These are phyloP conservation scores for Centropyge bicolor DNA, from an alignment of 2,797 vertebrate species.

Conservation along the genomic window DNA sequence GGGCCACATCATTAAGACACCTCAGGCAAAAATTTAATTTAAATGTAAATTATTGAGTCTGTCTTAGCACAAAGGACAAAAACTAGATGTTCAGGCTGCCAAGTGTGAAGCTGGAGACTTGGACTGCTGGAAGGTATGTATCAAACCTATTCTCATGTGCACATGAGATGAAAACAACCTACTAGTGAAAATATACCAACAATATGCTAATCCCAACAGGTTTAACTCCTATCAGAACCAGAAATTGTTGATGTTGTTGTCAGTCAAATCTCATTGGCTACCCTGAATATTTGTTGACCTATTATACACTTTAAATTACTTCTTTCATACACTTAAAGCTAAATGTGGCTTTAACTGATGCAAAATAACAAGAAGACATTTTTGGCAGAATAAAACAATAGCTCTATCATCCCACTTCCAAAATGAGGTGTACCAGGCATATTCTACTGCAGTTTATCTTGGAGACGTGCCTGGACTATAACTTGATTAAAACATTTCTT, in stretches of 20 bases:
- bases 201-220: not conserved
- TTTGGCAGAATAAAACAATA: not conserved
- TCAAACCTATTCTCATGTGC: not conserved
- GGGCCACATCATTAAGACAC: not conserved
- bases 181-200: not conserved
- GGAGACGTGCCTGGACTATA: not conserved
- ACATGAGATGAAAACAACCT: not conserved
- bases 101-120: not conserved
- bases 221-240: not conserved
- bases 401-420: not conserved
- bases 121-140: not conserved
- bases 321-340: not conserved
- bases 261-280: not conserved
- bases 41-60: not conserved
- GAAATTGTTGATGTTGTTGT: not conserved
- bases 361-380: not conserved
- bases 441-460: not conserved
- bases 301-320: not conserved
- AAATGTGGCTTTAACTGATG: not conserved
- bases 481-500: conserved; percentile 17
- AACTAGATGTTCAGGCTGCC: not conserved
- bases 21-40: not conserved
- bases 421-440: not conserved
- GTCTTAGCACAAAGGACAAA: not conserved
- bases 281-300: not conserved